phyloP scores from a whole-genome alignment of 2,113 vertebrate species.

The Potamarius usumacintae region DNA sequence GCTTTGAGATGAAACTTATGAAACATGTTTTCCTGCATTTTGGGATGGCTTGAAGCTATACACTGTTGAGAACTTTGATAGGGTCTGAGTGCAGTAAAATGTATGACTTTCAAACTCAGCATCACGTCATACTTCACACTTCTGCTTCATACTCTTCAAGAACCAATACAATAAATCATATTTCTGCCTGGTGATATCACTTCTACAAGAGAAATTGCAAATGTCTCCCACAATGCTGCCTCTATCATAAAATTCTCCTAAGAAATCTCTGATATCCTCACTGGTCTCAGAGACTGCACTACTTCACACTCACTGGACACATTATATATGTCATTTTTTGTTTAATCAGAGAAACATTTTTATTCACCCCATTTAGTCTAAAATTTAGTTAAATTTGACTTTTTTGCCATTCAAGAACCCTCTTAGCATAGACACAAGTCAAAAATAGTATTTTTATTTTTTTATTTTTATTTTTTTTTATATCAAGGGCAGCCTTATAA shows the following conservation, averaged over 20 bases:
- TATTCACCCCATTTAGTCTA: too few relatives aligned
- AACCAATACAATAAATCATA: neutral
- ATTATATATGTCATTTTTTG: too few relatives aligned
- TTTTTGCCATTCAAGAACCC: neutral
- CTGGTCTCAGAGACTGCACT: neutral
- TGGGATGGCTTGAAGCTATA: neutral
- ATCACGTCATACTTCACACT: neutral
- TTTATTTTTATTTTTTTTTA: too few relatives aligned
- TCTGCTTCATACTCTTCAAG: neutral
- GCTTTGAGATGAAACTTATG: neutral
- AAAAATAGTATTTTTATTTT: neutral
- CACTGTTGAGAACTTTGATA: slow-evolving; percentile 11
- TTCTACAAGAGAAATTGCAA: neutral
- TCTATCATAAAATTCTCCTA: neutral
- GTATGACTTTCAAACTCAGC: slow-evolving; percentile 29
- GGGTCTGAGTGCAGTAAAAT: slow-evolving; percentile 11
- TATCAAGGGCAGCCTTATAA: neutral
- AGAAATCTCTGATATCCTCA: neutral
- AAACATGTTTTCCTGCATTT: neutral
- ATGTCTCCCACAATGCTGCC: neutral
- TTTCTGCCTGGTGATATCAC: neutral
- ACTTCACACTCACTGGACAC: neutral
- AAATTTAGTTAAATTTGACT: too few relatives aligned
- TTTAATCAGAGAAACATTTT: too few relatives aligned
- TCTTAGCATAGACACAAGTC: neutral